A percentile compares a stretch with the other conserved stretches of the same genome.
Conservation (phyloP, 2,797 vertebrate genomes). For the Amniataba percoides region DNA sequence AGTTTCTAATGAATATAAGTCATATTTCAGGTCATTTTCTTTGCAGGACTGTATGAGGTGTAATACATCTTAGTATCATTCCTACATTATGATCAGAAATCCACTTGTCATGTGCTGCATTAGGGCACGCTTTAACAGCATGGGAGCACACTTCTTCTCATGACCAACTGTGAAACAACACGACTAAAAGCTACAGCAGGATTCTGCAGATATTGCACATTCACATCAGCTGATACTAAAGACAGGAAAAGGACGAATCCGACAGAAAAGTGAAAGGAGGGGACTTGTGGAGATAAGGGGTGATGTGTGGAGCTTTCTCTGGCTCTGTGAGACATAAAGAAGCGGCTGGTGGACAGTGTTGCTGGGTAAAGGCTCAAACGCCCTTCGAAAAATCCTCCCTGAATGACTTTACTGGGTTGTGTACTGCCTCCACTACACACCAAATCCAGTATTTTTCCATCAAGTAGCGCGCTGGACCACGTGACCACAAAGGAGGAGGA, state of each 20-base stretch:
- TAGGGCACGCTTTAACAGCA: neutral
- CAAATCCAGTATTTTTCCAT: conserved; percentile 92
- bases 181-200: too few species aligned
- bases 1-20: neutral
- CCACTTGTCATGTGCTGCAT: neutral
- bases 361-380: conserved; percentile 78
- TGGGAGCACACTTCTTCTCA: neutral
- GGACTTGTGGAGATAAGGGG: conserved; percentile 18
- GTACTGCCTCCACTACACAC: conserved; percentile 80
- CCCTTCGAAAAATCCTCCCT: conserved; percentile 74
- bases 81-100: neutral
- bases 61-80: neutral
- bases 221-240: too few species aligned
- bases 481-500: conserved; percentile 72
- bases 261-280: neutral
- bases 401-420: conserved; percentile 81
- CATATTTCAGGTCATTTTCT: neutral
- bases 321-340: conserved; percentile 32
- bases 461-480: conserved; percentile 86
- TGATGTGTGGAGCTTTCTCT: neutral
- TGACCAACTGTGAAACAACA: neutral
- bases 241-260: too few species aligned
- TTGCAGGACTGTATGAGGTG: neutral
- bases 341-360: conserved; percentile 62
- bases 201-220: too few species aligned